phyloP scores from a whole-genome alignment of 2,113 vertebrate genomes.

The Pollachius pollachius region DNA sequence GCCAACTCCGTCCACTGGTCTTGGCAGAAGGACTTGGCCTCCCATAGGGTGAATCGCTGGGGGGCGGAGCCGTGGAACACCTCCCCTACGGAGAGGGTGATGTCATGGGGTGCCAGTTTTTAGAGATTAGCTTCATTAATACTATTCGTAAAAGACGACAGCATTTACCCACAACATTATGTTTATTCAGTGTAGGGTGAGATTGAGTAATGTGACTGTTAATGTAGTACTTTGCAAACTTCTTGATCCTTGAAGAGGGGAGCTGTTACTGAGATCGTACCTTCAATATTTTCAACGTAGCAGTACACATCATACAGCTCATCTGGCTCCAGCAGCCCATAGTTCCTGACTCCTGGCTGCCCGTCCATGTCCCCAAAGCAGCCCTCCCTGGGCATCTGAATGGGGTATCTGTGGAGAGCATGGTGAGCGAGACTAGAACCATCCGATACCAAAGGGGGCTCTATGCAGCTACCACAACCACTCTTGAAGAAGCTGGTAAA shows the following conservation, averaged over 20 bases:
- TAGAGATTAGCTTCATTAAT: no score
- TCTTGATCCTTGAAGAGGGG: no score
- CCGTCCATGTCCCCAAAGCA: slow-evolving; percentile 94
- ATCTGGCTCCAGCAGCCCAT: slow-evolving; percentile 79
- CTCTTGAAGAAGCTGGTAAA: neutral
- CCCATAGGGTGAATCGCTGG: slow-evolving; percentile 78
- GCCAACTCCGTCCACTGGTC: slow-evolving; percentile 76
- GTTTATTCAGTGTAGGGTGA: no score
- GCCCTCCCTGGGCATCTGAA: slow-evolving; percentile 86
- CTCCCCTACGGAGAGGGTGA: slow-evolving; percentile 72
- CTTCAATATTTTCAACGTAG: slow-evolving; percentile 84
- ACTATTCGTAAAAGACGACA: no score
- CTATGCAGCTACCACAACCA: neutral
- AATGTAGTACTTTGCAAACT: no score
- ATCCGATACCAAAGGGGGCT: slow-evolving; percentile 2
- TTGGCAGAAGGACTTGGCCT: slow-evolving; percentile 78
- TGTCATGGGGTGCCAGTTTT: neutral
- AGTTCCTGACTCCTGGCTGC: slow-evolving; percentile 86
- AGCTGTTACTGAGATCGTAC: slow-evolving; percentile 56
- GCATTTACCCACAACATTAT: no score
- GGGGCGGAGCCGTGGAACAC: slow-evolving; percentile 79
- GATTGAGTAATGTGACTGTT: no score
- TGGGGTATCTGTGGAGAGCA: slow-evolving; percentile 80
- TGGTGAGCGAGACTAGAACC: slow-evolving; percentile 3
- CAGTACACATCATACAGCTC: slow-evolving; percentile 93